Percentiles rank a stretch among this genome's conserved stretches.
phyloP scores from a whole-genome alignment of 1,140 invertebrate species.

The Apolygus lucorum region DNA sequence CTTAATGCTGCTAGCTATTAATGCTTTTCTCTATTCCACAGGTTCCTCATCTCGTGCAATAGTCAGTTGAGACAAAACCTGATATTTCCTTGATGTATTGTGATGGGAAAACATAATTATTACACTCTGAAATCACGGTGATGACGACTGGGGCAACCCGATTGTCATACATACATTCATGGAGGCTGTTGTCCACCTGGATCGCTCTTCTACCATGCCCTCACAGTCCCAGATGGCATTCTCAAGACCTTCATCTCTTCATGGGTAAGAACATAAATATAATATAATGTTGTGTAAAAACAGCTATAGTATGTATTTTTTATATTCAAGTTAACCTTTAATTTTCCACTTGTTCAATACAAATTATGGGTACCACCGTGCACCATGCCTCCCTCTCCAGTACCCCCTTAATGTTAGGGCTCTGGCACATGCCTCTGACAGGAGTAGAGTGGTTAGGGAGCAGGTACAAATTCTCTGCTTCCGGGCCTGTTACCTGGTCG shows the following conservation, averaged over 20 bases:
- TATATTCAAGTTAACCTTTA: too few relatives aligned
- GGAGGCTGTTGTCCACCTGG: constrained; percentile 34
- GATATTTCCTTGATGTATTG: not conserved
- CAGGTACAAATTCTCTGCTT: too few relatives aligned
- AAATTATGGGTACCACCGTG: too few relatives aligned
- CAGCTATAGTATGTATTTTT: too few relatives aligned
- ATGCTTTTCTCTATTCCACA: not conserved
- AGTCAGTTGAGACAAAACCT: not conserved
- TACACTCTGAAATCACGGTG: not conserved
- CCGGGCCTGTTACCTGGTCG: too few relatives aligned
- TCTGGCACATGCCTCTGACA: too few relatives aligned
- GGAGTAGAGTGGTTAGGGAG: too few relatives aligned
- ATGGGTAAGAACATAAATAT: constrained; percentile 33
- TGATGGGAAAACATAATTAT: not conserved
- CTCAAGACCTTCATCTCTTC: constrained; percentile 31
- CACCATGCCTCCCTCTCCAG: too few relatives aligned
- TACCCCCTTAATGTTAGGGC: too few relatives aligned
- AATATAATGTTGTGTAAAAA: too few relatives aligned
- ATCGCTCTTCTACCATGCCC: constrained; percentile 33
- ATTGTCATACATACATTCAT: constrained; percentile 19
- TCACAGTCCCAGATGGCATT: constrained; percentile 35
- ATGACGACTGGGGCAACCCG: not conserved
- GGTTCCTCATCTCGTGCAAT: not conserved
- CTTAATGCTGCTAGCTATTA: not conserved
- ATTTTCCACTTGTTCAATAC: too few relatives aligned